These are phyloP conservation scores for Hedya salicella DNA, from an alignment of 2,888 invertebrate species.

Conservation along the genomic window DNA sequence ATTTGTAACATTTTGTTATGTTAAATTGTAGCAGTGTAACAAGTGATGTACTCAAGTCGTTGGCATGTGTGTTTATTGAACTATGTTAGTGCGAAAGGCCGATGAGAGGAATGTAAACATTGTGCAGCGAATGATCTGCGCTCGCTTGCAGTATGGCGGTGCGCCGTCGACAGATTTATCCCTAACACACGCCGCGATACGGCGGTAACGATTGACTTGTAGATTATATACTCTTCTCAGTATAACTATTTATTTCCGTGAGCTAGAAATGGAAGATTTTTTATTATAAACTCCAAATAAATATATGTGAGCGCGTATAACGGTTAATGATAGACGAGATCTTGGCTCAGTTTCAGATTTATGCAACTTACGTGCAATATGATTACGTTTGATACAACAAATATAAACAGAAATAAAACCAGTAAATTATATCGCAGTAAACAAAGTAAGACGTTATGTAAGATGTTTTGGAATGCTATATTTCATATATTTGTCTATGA, in stretches of 20 bases:
- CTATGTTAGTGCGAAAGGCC: slow-evolving; percentile 65
- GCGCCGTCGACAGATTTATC: slow-evolving; percentile 72
- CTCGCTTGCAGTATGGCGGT: slow-evolving; percentile 56
- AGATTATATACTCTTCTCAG: slow-evolving; percentile 46
- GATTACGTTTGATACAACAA: slow-evolving; percentile 33
- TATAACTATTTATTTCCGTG: slow-evolving; percentile 47
- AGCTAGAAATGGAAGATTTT: slow-evolving; percentile 44
- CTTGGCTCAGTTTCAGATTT: slow-evolving; percentile 41
- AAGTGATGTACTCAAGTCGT: slow-evolving; percentile 49
- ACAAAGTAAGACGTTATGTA: slow-evolving; percentile 18
- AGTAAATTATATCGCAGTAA: slow-evolving; percentile 31
- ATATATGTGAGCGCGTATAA: slow-evolving; percentile 23
- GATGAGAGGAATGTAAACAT: slow-evolving; percentile 76
- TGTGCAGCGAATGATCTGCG: slow-evolving; percentile 56
- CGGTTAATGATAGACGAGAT: slow-evolving; percentile 32
- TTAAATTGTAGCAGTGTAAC: slow-evolving; percentile 21
- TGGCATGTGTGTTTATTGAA: slow-evolving; percentile 66
- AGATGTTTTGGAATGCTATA: slow-evolving; percentile 7
- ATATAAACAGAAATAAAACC: slow-evolving; percentile 27
- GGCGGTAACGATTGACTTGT: slow-evolving; percentile 59
- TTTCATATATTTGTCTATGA: slow-evolving; percentile 5
- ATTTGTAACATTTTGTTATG: slow-evolving; percentile 20
- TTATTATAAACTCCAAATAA: slow-evolving; percentile 41
- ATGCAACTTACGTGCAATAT: slow-evolving; percentile 37
- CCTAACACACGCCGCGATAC: slow-evolving; percentile 56